Base-by-base conservation (phyloP, 2,113 vertebrate species). In the Charadrius vociferus region DNA sequence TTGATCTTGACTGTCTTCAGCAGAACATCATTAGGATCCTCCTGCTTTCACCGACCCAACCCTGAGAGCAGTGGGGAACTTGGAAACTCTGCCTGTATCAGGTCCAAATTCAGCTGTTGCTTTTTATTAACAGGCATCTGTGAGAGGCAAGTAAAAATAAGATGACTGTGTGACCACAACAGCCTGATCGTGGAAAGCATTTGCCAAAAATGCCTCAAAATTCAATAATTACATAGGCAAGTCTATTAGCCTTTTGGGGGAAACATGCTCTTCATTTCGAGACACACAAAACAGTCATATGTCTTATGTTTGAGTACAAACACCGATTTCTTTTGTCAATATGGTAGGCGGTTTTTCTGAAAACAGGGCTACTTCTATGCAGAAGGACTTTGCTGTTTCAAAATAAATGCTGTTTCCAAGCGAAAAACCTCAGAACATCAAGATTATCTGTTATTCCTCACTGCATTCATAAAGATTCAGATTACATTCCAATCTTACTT, bases 401-500 rank as follows among this genome's bases (percentile, higher is more conserved):
- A 95, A 97, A 92, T 34, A 88, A 90, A 92, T 36, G 41, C 79
- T 61, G 79, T 47, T 95, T 86, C 75, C 68, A 80, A 41, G 37
- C 17, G 3, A 70, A 93, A 87, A 95, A 45, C 37, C 74, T 81
- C 84, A 85, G 32, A 95, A 82, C n/a, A 63, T 63, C 71, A 93
- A 90, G 75, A 86, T 90, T 66, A 90, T 65, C 53, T 79, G 14
- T 70, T 95, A 77, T 47, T 91, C 74, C 58, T 21, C 39, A 37
- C 2, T 77, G 86, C 62, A 75, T 68, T 96, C 36, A 29, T 58
- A 85, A 93, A 89, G 81, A 91, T 47, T 95, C 71, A 85, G 70
- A 82, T 91, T 95, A 91, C 84, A 93, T 85, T 95, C 86, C 84
- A 80, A 43, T 53, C 70, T 80, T 85, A 58, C 93, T 94, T 96